phyloP scores from a whole-genome alignment of 1,140 invertebrate species.

The Sycobia sp. region DNA sequence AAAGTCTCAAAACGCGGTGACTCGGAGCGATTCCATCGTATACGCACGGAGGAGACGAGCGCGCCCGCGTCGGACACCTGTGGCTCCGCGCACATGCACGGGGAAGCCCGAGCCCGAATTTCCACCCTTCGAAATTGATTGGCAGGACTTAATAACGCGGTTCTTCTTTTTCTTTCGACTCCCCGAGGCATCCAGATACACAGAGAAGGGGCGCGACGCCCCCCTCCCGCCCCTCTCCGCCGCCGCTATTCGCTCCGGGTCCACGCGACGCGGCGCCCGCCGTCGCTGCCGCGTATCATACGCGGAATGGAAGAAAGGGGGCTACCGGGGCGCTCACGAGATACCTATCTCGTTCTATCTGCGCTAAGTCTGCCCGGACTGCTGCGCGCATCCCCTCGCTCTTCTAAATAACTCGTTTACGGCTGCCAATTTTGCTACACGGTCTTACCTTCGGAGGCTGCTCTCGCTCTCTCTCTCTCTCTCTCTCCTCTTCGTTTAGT shows the following conservation, averaged over 20 bases:
- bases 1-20: too few relatives aligned
- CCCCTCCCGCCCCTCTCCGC: neutral
- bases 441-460: conserved; percentile 2
- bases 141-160: conserved; percentile 25
- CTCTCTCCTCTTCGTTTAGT: conserved; percentile 15
- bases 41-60: too few relatives aligned
- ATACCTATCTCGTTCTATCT: conserved; percentile 19
- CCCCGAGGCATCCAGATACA: too few relatives aligned
- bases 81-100: neutral
- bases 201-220: neutral
- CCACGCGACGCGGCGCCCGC: conserved; percentile 10
- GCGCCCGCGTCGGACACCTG: conserved; percentile 18
- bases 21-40: neutral
- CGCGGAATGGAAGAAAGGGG: neutral
- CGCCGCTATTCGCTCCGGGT: neutral
- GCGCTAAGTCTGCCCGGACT: too few relatives aligned
- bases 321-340: conserved; percentile 4
- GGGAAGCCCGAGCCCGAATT: neutral
- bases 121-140: conserved; percentile 24
- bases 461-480: too few relatives aligned
- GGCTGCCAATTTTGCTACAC: conserved; percentile 33
- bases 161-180: conserved; percentile 6
- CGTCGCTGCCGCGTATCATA: too few relatives aligned
- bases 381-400: conserved; percentile 1
- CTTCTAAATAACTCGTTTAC: conserved; percentile 34